Conservation (phyloP, 2,888 invertebrate genomes). For the Pachydiplax longipennis region DNA sequence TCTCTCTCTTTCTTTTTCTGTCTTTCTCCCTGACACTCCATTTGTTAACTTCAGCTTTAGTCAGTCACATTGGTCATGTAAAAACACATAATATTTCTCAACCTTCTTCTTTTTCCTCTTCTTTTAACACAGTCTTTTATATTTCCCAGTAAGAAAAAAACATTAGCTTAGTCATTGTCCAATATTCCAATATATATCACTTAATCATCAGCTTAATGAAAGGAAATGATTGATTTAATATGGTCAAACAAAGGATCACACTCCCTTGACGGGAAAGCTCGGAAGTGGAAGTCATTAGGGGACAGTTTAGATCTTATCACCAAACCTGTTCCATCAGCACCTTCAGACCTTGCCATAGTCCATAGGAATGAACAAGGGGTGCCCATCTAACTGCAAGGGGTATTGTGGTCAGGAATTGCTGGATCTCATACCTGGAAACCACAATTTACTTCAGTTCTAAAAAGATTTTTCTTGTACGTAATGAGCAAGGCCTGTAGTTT, state of each 20-base stretch:
- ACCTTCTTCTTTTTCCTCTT: slow-evolving; percentile 58
- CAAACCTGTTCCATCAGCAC: slow-evolving; percentile 41
- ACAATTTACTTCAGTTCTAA: slow-evolving; percentile 11
- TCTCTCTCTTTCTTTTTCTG: slow-evolving; percentile 40
- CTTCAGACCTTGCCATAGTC: slow-evolving; percentile 21
- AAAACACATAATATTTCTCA: slow-evolving; percentile 31
- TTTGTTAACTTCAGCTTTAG: slow-evolving; percentile 42
- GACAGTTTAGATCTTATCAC: slow-evolving; percentile 13
- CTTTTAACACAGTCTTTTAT: slow-evolving; percentile 47
- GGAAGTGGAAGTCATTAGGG: slow-evolving; percentile 38
- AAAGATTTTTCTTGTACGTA: slow-evolving; percentile 24
- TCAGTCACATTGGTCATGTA: slow-evolving; percentile 43
- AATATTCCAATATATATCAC: slow-evolving; percentile 44
- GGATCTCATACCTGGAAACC: slow-evolving; percentile 34
- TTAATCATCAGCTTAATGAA: slow-evolving; percentile 26
- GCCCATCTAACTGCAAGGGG: slow-evolving; percentile 34
- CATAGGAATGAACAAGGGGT: slow-evolving; percentile 30
- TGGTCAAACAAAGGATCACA: slow-evolving; percentile 40
- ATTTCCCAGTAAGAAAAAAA: slow-evolving; percentile 32
- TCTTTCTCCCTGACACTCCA: slow-evolving; percentile 14
- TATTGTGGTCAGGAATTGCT: slow-evolving; percentile 39
- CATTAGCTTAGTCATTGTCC: slow-evolving; percentile 39
- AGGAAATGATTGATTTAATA: slow-evolving; percentile 35
- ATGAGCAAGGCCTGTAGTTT: slow-evolving; percentile 5
- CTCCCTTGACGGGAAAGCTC: slow-evolving; percentile 40